These are phyloP conservation scores for Dermochelys coriacea DNA, from an alignment of 2,797 vertebrate genomes.

Conservation along the genomic window DNA sequence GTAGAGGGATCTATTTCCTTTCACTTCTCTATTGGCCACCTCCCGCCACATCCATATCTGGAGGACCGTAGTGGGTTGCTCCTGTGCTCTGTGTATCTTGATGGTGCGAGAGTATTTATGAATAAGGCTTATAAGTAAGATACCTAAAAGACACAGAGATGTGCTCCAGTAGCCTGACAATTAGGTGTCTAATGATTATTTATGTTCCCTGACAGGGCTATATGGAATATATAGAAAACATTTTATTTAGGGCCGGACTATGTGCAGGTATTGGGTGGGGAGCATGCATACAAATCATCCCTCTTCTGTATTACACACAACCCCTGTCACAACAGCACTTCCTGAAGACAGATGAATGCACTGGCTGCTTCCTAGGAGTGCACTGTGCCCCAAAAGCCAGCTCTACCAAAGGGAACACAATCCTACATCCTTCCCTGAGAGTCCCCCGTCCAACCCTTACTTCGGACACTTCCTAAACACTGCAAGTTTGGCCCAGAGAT, in stretches of 20 bases:
- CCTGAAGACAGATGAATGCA: background rate
- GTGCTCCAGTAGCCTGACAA: background rate
- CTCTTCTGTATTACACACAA: background rate
- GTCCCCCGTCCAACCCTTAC: background rate
- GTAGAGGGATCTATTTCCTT: background rate
- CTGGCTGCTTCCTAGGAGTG: background rate
- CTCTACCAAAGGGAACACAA: fast-evolving
- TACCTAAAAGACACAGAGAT: too few relatives aligned
- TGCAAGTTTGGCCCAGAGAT: background rate
- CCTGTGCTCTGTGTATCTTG: too few relatives aligned
- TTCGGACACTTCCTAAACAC: background rate
- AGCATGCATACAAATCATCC: background rate
- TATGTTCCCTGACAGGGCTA: background rate
- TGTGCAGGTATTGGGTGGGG: background rate
- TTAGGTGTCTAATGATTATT: background rate
- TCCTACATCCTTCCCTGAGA: background rate
- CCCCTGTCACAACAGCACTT: background rate
- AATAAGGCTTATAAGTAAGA: too few relatives aligned
- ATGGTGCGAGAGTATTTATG: too few relatives aligned
- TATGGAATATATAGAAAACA: background rate
- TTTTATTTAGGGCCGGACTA: background rate
- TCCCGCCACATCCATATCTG: too few relatives aligned
- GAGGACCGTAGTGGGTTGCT: too few relatives aligned
- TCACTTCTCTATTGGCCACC: too few relatives aligned
- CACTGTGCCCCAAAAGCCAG: background rate